phyloP scores from a whole-genome alignment of 2,888 invertebrate species.

The Drosophila gaucha region DNA sequence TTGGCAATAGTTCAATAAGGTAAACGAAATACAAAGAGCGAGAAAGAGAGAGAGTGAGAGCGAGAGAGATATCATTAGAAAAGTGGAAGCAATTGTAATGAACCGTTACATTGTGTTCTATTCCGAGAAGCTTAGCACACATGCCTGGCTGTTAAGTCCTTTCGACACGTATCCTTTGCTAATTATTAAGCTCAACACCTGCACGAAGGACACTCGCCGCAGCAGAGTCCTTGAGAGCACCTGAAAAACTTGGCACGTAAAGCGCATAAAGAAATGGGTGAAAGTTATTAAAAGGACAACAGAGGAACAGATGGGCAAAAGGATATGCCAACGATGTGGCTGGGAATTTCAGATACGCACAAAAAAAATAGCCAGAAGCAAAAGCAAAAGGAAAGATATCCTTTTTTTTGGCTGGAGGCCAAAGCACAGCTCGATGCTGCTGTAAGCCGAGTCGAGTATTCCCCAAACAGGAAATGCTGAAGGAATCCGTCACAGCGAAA shows the following conservation, averaged over 20 bases:
- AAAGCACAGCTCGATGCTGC: conserved; percentile 34
- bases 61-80: neutral
- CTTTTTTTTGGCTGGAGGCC: conserved; percentile 50
- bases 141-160: conserved; percentile 15
- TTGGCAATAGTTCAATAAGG: conserved; percentile 22
- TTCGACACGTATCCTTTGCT: conserved; percentile 50
- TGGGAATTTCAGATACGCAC: conserved; percentile 26
- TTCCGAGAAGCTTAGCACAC: conserved; percentile 1
- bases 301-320: conserved; percentile 17
- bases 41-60: neutral
- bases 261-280: conserved; percentile 66
- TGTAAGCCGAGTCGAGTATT: conserved; percentile 34
- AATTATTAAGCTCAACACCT: conserved; percentile 67
- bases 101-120: conserved; percentile 12
- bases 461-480: conserved; percentile 46
- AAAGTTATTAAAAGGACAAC: conserved; percentile 67
- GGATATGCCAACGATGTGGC: conserved; percentile 6
- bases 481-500: conserved; percentile 38
- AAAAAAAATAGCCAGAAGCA: neutral
- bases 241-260: conserved; percentile 53
- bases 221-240: conserved; percentile 5
- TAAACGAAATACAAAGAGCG: conserved; percentile 2
- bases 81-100: conserved; percentile 5
- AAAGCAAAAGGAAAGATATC: too few relatives aligned
- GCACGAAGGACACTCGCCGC: conserved; percentile 30